These are phyloP conservation scores for Camelus bactrianus DNA, from an alignment of 2,113 vertebrate genomes.

Conservation along the genomic window DNA sequence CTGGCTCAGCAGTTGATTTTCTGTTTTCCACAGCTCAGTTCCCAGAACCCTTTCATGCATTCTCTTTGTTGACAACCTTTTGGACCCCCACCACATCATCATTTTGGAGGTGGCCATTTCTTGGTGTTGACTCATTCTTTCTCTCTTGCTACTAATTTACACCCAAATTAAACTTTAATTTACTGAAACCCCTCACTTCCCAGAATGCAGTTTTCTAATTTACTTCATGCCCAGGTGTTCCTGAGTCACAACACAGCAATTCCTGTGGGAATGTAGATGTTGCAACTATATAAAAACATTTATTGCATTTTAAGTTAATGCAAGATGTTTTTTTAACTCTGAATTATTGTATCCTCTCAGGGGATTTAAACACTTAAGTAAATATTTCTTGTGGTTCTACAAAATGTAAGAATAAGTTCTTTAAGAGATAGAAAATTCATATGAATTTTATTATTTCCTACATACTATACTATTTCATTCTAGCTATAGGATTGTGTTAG, in stretches of 20 bases:
- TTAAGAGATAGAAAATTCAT: not conserved
- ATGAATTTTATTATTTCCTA: conserved; percentile 10
- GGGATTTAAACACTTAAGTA: not conserved
- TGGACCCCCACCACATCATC: not conserved
- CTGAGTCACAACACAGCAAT: conserved; percentile 42
- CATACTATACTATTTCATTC: not conserved
- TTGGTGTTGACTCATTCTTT: not conserved
- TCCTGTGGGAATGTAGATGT: conserved; percentile 5
- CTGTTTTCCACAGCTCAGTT: not conserved
- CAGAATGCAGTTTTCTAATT: conserved; percentile 23
- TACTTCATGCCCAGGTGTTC: conserved; percentile 31
- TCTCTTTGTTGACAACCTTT: not conserved
- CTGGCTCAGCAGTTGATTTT: not conserved
- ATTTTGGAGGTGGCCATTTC: not conserved
- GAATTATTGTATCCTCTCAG: not conserved
- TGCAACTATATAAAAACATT: conserved; percentile 40
- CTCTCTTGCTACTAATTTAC: not conserved
- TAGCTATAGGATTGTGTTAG: not conserved
- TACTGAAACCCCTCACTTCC: not conserved
- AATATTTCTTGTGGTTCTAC: not conserved
- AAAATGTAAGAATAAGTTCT: not conserved
- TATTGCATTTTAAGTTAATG: conserved; percentile 33
- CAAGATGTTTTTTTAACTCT: not conserved
- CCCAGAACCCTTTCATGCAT: not conserved
- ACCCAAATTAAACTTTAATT: conserved; percentile 21